These are phyloP conservation scores for Edolisoma coerulescens DNA, from an alignment of 2,113 vertebrate species.

Conservation along the genomic window DNA sequence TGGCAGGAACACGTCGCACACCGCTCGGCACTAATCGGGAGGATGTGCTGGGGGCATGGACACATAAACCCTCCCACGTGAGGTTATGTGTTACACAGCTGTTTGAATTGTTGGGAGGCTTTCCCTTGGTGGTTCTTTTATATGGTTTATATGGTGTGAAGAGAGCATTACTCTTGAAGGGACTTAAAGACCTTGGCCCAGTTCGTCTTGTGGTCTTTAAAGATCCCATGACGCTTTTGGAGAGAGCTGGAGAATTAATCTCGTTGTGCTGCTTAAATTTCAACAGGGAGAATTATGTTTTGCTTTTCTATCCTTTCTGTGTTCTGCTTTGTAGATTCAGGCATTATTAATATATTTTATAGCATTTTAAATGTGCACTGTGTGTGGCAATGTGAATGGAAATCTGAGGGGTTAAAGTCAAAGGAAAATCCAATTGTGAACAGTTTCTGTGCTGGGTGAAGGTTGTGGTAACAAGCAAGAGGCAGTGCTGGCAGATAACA, in stretches of 20 bases:
- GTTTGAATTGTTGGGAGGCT: constrained; percentile 9
- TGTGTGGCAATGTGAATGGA: constrained; percentile 24
- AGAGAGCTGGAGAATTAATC: constrained; percentile 47
- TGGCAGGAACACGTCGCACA: fast-evolving
- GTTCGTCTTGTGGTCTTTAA: constrained; percentile 41
- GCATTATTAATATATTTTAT: constrained; percentile 23
- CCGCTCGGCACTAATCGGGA: fast-evolving
- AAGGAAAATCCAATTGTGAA: neutral
- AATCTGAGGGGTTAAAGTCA: neutral
- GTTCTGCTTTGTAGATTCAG: constrained; percentile 19
- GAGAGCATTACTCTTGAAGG: constrained; percentile 12
- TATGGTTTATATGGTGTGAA: constrained; percentile 27
- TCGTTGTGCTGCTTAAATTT: constrained; percentile 3
- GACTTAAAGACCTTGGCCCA: neutral
- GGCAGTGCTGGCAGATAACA: neutral
- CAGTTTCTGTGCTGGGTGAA: neutral
- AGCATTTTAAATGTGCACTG: neutral
- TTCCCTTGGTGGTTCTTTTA: neutral
- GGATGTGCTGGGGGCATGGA: neutral
- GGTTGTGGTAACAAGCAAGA: neutral
- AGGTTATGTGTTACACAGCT: neutral
- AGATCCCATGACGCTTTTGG: constrained; percentile 21
- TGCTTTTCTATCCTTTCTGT: neutral
- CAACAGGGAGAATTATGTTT: neutral
- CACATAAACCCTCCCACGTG: neutral